Evolutionary conservation across 2,888 invertebrate genomes (phyloP), one percentile per base, ranked within the genome.

Genomic region (Pristionchus arcanus): DNA sequence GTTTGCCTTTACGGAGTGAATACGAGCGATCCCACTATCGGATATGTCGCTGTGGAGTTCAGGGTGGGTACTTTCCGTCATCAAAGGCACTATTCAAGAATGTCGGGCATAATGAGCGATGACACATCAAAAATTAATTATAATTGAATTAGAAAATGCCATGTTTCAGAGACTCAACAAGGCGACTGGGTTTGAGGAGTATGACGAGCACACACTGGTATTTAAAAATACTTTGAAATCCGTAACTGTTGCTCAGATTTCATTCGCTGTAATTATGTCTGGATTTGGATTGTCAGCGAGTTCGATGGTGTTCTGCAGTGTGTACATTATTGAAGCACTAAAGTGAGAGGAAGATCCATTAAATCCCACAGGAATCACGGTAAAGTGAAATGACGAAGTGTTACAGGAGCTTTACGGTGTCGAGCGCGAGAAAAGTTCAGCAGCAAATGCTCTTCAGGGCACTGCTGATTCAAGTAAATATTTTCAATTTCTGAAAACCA

Each of bases 31-130:
- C 74, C 74, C 42, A 21, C 34, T 1, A 77, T 77, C 42, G 74
- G 74, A 77, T 77, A 77, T 77, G 31, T 77, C 31, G 74, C 42
- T 11, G 74, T 77, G 9, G 37, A 77, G 31, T 77, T 68, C 31
- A 68, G 31, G 31, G 68, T 68, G 34, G 16, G 31, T 28, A 28
- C n/a, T 49, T 49, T 11, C 13, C 42, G 42, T 49, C 4, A n/a
- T n/a, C n/a, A n/a, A n/a, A 42, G 42, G 42, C 42, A 49, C 42
- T 49, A 49, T 49, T 49, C 11, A 7, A 7, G 42, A 7, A n/a
- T 63, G 11, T 63, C 3, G 59, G 2, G 55, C 21, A 11, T 15
- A 55, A 15, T n/a, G 66, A 15, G 11, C 66, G 1, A 66, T 7
- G 66, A 66, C n/a, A 3, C n/a, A n/a, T n/a, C n/a, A n/a, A 21